These are phyloP conservation scores for Lathamus discolor DNA, from an alignment of 2,113 vertebrate genomes.

Conservation along the genomic window DNA sequence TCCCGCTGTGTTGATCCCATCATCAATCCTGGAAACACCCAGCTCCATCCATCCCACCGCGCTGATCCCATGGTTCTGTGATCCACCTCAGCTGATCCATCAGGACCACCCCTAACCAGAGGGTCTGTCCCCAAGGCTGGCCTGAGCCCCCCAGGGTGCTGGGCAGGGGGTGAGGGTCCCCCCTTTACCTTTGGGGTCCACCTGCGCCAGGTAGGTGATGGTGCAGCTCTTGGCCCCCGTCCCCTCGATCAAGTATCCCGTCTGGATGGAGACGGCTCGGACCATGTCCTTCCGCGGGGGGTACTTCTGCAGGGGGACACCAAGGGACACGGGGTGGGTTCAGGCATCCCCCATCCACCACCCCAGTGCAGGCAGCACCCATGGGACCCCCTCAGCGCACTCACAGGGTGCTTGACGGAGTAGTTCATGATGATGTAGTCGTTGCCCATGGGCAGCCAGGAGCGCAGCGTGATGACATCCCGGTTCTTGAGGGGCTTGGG, in stretches of 20 bases:
- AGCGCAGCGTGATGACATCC: constrained; percentile 93
- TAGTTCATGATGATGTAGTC: constrained; percentile 99
- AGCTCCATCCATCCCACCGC: too few species aligned
- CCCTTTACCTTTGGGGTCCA: constrained; percentile 88
- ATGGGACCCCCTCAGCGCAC: not conserved
- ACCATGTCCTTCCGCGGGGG: constrained; percentile 93
- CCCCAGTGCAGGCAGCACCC: not conserved
- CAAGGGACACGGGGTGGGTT: not conserved
- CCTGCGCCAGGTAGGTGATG: constrained; percentile 93
- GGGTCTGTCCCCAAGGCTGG: not conserved
- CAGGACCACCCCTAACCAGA: not conserved
- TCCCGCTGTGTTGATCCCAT: too few species aligned
- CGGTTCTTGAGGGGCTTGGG: constrained; percentile 92
- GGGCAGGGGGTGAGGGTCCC: too few species aligned
- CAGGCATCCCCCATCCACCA: not conserved
- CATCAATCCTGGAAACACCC: too few species aligned
- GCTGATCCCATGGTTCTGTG: not conserved
- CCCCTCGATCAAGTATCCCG: constrained; percentile 90
- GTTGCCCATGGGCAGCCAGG: constrained; percentile 90
- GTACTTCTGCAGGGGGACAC: constrained; percentile 81
- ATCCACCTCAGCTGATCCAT: not conserved
- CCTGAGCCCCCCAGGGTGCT: not conserved
- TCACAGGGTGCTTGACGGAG: constrained; percentile 91
- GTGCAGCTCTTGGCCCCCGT: constrained; percentile 82
- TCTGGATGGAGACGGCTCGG: constrained; percentile 92